Base-by-base conservation (phyloP, 1,140 invertebrate species). In the Colletes gigas region DNA sequence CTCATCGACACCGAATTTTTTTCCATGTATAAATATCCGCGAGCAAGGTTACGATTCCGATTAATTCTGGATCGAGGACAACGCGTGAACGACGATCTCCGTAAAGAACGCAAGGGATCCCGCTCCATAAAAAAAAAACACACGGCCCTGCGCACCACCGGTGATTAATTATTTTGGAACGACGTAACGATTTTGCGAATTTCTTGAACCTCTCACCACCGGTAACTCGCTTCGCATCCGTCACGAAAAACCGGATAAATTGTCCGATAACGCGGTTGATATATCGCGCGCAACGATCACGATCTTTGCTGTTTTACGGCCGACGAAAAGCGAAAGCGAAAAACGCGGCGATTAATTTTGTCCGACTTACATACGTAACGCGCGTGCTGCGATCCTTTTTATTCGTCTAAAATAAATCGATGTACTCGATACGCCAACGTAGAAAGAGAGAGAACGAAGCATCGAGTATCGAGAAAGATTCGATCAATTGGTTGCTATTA, bases 41-140 rank as follows among this genome's bases (percentile, higher is more conserved):
- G 55, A 63, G 69, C 70, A 79, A 79, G 77, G 69, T 72, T 70
- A 54, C 59, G 30, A 7, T 2, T 30, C 39, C 50, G 77, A 79
- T 79, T 73, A 79, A 79, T 79, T 79, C 69, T 79, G 60, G 77
- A 65, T 62, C 77, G 77, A 79, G 77, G 77, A 79, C 47, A 62
- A 30, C 41, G 5, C 47, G 68, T 41, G 54, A 71, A 54, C 55
- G 55, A 50, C 12, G 47, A 17, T 80, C 19, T 30, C 76, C 15
- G 81, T 55, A 63, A 78, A 50, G 57, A 60, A 21, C 30, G 4
- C 63, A 17, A 9, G 12, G 44, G 65, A 67, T 67, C 66, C 4
- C 41, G 12, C 17, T 0, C 9, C 15, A 14, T 62, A 62, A 50
- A 50, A 73, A 57, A 57, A 3, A 8, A 47, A 47, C 6, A 47